Evolutionary conservation across 2,797 vertebrate species (phyloP), one percentile per base, ranked within the genome.

Genomic region (Sebastes jordani): DNA sequence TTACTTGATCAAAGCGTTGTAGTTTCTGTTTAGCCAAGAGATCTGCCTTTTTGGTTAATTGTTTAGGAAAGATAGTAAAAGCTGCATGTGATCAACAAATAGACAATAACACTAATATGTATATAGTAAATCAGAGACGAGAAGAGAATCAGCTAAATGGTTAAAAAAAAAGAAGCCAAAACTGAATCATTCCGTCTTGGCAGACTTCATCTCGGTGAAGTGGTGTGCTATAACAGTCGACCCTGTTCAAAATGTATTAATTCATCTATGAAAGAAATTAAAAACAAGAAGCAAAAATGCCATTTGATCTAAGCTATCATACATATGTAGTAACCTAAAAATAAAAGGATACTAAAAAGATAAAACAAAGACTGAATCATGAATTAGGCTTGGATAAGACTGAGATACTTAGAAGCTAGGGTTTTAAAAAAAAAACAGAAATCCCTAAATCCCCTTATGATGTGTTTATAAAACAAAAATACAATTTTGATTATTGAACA

Each of bases 341-440:
- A 91, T 74, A 92, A 89, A 91, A 87, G 71, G 80, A 80, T 80
- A 89, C 29, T 87, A 85, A 88, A 86, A 94, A 95, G 89, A 95
- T 91, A 94, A 89, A 93, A 92, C 80, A 76, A 92, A 86, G 71
- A 91, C 94, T 87, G 93, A 95, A 90, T 95, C 89, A 93, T 89
- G 93, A 95, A 86, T 95, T 94, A 96, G 94, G 96, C 93, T 97
- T 97, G 96, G 96, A 97, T 97, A 97, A 97, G 94, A 97, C 96
- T 95, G 94, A 94, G 91, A 96, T 96, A 95, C 74, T 92, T 96
- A 94, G 91, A 96, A 95, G 90, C 84, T 95, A 90, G 90, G 94
- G 92, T 95, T 93, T 66, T 46, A 74, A 86, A 82, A 81, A 23
- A 23, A 92, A 87, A 92, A 91, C 91, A 52, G n/a, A 82, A 67